phyloP scores from a whole-genome alignment of 2,113 vertebrate genomes.

The Smithornis capensis region DNA sequence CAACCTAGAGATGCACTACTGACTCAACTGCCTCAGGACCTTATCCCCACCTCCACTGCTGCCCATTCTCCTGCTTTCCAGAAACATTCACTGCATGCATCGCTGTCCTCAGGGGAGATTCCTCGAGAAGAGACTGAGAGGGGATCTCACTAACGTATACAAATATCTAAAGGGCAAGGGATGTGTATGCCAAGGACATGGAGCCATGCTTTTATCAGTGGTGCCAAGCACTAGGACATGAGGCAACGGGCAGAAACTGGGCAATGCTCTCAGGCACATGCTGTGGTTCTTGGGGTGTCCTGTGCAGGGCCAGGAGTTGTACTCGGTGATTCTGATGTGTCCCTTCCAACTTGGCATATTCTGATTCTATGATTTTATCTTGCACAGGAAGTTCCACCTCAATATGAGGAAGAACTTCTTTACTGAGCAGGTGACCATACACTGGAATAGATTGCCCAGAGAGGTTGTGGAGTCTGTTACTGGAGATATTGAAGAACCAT shows the following conservation, averaged over 20 bases:
- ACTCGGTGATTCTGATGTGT: background rate
- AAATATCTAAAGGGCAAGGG: too few relatives aligned
- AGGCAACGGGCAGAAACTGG: background rate
- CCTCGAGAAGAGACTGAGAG: too few relatives aligned
- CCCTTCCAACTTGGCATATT: background rate
- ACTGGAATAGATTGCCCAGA: background rate
- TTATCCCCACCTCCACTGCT: fast-evolving
- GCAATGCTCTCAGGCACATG: background rate
- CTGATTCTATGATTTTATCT: background rate
- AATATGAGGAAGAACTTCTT: too few relatives aligned
- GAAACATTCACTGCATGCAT: background rate
- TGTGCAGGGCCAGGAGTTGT: background rate
- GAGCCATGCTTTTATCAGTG: background rate
- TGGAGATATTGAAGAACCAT: too few relatives aligned
- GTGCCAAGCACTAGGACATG: background rate
- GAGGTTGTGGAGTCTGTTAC: background rate
- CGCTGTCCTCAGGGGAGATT: background rate
- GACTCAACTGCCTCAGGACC: background rate
- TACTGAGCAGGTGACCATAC: background rate
- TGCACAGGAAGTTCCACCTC: background rate
- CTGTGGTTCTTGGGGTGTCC: background rate
- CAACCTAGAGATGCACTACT: background rate
- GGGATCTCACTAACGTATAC: background rate
- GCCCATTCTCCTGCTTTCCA: background rate
- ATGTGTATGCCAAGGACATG: background rate